Conservation (phyloP, 2,113 vertebrate species). For the Scatophagus argus region DNA sequence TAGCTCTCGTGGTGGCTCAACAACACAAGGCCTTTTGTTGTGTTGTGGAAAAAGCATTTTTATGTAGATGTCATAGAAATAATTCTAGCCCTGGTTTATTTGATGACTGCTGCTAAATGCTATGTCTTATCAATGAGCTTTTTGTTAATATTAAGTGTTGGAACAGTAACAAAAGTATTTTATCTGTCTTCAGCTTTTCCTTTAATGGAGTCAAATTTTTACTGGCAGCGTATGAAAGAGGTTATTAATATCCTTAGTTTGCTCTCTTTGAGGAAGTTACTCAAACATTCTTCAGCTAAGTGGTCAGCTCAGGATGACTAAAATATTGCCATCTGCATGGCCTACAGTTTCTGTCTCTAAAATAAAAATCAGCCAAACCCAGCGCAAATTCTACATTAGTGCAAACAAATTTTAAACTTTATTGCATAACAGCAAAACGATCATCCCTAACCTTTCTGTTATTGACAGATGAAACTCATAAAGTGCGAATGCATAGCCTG, state of each 20-base stretch:
- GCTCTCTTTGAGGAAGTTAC: conserved; percentile 44
- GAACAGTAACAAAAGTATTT: conserved; percentile 41
- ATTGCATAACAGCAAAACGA: conserved; percentile 86
- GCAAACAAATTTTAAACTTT: conserved; percentile 75
- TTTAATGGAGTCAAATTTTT: conserved; percentile 46
- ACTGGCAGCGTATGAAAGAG: conserved; percentile 49
- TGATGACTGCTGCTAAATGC: conserved; percentile 62
- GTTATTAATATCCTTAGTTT: conserved; percentile 52
- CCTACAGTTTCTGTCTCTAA: conserved; percentile 77
- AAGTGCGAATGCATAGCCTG: conserved; percentile 86
- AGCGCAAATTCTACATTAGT: conserved; percentile 73
- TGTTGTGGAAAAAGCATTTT: conserved; percentile 48
- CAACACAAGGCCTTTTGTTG: conserved; percentile 59
- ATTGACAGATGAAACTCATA: conserved; percentile 83
- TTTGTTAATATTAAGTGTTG: conserved; percentile 34
- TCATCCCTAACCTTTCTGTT: conserved; percentile 59
- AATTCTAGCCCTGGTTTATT: conserved; percentile 73
- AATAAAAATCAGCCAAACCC: conserved; percentile 59
- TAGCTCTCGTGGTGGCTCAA: conserved; percentile 65
- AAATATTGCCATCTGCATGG: conserved; percentile 58
- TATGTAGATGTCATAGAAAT: conserved; percentile 53
- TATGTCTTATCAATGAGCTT: conserved; percentile 37
- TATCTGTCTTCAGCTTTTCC: conserved; percentile 21
- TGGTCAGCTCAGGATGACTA: conserved; percentile 55
- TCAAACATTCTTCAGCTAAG: conserved; percentile 61